These are phyloP conservation scores for Holothuria glaberrima DNA, from an alignment of 35 echinoderm and acorn worm genomes.

Conservation along the genomic window DNA sequence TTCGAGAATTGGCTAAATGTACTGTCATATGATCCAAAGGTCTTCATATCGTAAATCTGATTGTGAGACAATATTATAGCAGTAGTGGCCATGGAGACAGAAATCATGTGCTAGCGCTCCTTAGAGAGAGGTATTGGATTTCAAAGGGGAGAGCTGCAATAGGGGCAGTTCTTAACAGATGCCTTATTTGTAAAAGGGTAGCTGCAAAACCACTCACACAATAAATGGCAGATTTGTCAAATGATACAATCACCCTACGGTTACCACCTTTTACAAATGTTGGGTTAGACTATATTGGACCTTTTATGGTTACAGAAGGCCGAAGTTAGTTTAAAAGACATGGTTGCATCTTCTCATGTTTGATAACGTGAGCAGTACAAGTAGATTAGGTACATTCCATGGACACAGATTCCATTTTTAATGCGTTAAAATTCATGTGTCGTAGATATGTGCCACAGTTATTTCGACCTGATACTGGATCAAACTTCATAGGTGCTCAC, in stretches of 20 bases:
- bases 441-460: background rate
- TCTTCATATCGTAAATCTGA: constrained; percentile 53
- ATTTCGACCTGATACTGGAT: constrained; percentile 59
- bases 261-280: background rate
- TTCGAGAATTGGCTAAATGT: constrained; percentile 37
- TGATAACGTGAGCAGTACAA: constrained; percentile 61
- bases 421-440: constrained; percentile 44
- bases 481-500: constrained; percentile 62
- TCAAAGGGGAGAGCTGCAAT: background rate
- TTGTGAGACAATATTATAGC: constrained; percentile 43
- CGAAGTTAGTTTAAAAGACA: constrained; percentile 52
- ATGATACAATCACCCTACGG: background rate
- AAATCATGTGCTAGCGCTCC: constrained; percentile 50
- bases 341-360: constrained; percentile 66
- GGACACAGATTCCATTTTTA: constrained; percentile 68
- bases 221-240: constrained; percentile 54
- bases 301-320: constrained; percentile 56
- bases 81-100: constrained; percentile 25
- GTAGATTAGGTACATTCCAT: constrained; percentile 37
- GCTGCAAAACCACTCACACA: background rate
- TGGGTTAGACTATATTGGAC: constrained; percentile 53
- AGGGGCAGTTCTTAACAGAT: constrained; percentile 3
- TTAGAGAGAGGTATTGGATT: constrained; percentile 69
- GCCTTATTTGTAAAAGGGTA: constrained; percentile 44
- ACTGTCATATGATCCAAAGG: constrained; percentile 41